phyloP scores from a whole-genome alignment of 2,113 vertebrate species.

The Sisor rabdophorus region DNA sequence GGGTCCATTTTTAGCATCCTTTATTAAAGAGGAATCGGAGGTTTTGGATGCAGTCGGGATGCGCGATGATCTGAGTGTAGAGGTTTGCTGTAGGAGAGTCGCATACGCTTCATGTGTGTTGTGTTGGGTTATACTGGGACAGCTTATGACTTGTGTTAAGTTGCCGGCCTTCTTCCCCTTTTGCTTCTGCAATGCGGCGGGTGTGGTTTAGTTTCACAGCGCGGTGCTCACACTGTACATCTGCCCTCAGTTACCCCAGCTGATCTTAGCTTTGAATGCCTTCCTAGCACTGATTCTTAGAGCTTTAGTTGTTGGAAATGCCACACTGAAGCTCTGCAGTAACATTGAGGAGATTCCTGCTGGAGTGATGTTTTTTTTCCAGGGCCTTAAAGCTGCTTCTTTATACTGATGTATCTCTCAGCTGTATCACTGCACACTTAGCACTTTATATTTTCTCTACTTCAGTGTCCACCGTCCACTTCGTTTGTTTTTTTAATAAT shows the following conservation, averaged over 20 bases:
- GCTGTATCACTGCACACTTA: neutral
- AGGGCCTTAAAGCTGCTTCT: neutral
- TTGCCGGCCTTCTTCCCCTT: constrained; percentile 40
- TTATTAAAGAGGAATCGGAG: too few species aligned
- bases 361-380: neutral
- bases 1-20: neutral
- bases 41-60: neutral
- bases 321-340: neutral
- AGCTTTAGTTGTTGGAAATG: neutral
- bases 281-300: neutral
- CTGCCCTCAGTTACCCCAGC: constrained; percentile 23
- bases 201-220: constrained; percentile 51
- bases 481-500: too few species aligned
- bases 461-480: neutral
- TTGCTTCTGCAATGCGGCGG: constrained; percentile 60
- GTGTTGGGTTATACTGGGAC: neutral
- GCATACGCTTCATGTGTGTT: neutral
- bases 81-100: neutral
- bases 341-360: neutral
- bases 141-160: constrained; percentile 42
- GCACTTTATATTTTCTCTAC: neutral
- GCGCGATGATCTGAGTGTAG: neutral
- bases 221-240: neutral
- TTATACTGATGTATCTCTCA: neutral
- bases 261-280: neutral